phyloP scores from a whole-genome alignment of 2,888 invertebrate genomes.

The Leptinotarsa rubiginosa region DNA sequence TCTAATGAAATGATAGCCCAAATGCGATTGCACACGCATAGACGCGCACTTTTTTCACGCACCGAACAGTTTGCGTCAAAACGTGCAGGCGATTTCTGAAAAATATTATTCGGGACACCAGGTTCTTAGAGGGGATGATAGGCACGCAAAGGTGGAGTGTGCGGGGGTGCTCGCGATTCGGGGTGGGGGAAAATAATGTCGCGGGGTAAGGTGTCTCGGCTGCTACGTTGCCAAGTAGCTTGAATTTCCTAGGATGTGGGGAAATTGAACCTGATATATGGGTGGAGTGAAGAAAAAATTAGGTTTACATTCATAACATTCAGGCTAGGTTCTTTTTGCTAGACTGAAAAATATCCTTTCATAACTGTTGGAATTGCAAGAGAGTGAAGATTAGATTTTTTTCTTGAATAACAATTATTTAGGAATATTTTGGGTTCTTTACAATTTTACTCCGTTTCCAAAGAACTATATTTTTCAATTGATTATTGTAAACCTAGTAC shows the following conservation, averaged over 20 bases:
- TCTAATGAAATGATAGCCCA: slow-evolving; percentile 29
- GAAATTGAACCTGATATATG: background rate
- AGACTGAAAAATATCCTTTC: no score
- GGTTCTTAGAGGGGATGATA: slow-evolving; percentile 60
- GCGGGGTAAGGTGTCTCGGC: slow-evolving; percentile 60
- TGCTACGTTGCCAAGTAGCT: slow-evolving; percentile 34
- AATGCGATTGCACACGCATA: slow-evolving; percentile 54
- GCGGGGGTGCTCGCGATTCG: slow-evolving; percentile 54
- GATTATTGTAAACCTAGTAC: no score
- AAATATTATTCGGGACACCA: slow-evolving; percentile 62
- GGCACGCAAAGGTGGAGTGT: slow-evolving; percentile 63
- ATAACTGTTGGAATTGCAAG: no score
- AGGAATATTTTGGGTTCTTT: no score
- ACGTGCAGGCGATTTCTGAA: slow-evolving; percentile 65
- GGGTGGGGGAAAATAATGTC: slow-evolving; percentile 54
- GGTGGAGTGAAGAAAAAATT: no score
- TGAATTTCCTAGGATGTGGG: background rate
- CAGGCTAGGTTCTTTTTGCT: no score
- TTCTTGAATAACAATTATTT: no score
- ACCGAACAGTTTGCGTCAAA: slow-evolving; percentile 64
- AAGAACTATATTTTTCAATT: no score
- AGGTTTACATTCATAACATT: no score
- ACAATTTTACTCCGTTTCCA: no score
- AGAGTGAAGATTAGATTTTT: no score
- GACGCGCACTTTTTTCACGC: slow-evolving; percentile 62